Evolutionary conservation across 2,113 vertebrate genomes (phyloP), one percentile per base, ranked within the genome.

Genomic region (Lutjanus erythropterus): DNA sequence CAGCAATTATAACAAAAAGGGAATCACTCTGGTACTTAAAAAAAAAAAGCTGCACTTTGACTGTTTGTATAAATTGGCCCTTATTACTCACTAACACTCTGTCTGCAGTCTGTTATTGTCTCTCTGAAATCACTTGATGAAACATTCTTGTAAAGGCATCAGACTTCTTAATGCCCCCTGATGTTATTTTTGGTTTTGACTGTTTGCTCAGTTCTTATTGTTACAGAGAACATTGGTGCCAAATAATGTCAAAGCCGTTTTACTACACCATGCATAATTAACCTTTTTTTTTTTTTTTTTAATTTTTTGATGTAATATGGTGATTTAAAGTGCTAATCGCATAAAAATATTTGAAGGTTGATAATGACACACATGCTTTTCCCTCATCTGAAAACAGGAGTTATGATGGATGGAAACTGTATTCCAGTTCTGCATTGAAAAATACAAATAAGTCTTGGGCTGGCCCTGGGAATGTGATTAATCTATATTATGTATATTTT

Each of bases 391-490:
- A 33, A 72, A 81, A 88, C 50, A 49, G 33, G 39, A 72, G 59
- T 56, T 77, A 58, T 83, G 67, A 58, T 83, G 67, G 29, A 35
- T 33, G 71, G 31, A 80, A 50, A 60, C n/a, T 69, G 58, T 85
- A 65, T 86, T 75, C 52, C 70, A 75, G 47, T 84, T 87, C 71
- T 88, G 67, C 59, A 80, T 88, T 71, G 46, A 74, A 90, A 86
- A 88, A 80, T 85, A 89, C 42, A 56, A 44, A 78, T 83, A 74
- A n/a, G 86, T 96, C 97, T 97, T 96, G 91, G 97, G 97, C 97
- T 97, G 97, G 97, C 90, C 96, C 97, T 94, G 85, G 96, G 95
- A 94, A 86, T 84, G 92, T 52, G 58, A 92, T 84, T 60, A 85
- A 76, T 87, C 94, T 92, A 79, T 91, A 93, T 89, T 83, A 80